Evolutionary conservation across 1,140 invertebrate species (phyloP).

Genomic region (Hyles vespertilio): DNA sequence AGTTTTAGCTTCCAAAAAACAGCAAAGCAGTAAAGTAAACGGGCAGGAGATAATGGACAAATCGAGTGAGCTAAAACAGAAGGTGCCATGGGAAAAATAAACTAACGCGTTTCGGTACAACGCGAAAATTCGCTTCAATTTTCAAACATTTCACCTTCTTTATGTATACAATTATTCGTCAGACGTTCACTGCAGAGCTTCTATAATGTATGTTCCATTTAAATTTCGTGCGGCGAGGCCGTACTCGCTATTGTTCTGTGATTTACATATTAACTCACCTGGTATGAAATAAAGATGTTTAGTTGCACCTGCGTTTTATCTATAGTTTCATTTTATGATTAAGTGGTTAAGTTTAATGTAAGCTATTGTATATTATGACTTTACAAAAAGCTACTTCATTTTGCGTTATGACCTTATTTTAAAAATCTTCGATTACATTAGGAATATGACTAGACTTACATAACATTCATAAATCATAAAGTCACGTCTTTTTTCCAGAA

Average conservation of each 20-base stretch:
- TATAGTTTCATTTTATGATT: too few species aligned
- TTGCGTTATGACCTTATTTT: too few species aligned
- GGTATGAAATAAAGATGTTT: slow-evolving; percentile 1
- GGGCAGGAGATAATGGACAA: slow-evolving; percentile 58
- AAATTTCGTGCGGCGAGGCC: background rate
- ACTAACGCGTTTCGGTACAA: slow-evolving; percentile 20
- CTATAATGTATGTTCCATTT: slow-evolving; percentile 5
- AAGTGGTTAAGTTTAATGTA: too few species aligned
- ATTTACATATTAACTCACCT: slow-evolving; percentile 2
- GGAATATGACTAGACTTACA: too few species aligned
- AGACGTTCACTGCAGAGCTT: slow-evolving; percentile 4
- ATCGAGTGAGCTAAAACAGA: slow-evolving; percentile 64
- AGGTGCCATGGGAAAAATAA: slow-evolving; percentile 57
- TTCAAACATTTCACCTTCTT: slow-evolving; percentile 30
- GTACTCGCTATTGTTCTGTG: slow-evolving; percentile 1
- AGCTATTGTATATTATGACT: too few species aligned
- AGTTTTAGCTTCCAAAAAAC: slow-evolving; percentile 32
- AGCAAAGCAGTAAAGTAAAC: slow-evolving; percentile 58
- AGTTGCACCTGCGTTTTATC: too few species aligned
- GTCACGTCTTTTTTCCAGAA: too few species aligned
- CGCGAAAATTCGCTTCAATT: slow-evolving; percentile 21
- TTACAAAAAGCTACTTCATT: too few species aligned
- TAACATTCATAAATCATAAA: too few species aligned
- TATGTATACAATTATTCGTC: slow-evolving; percentile 16
- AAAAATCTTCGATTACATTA: too few species aligned